Percentiles rank a stretch among this genome's conserved stretches.
phyloP scores from a whole-genome alignment of 2,113 vertebrate genomes.

The Aleadryas rufinucha region DNA sequence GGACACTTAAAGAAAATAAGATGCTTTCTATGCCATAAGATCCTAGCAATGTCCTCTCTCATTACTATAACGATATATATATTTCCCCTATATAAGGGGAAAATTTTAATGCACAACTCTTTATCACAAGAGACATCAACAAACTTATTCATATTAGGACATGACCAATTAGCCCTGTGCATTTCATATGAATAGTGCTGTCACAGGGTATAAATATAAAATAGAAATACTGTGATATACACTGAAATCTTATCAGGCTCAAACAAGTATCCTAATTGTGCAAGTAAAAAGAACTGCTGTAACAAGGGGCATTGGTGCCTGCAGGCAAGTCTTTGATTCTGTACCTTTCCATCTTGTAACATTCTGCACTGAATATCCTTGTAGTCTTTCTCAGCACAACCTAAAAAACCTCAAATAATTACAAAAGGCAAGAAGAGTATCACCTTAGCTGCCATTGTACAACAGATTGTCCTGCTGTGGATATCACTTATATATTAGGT shows the following conservation, averaged over 20 bases:
- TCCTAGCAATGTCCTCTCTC: not conserved
- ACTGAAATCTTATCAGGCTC: slow-evolving; percentile 43
- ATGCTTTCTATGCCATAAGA: not conserved
- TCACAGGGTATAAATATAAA: slow-evolving; percentile 55
- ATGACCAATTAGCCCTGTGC: slow-evolving; percentile 24
- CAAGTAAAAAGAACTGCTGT: slow-evolving; percentile 29
- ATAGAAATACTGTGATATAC: slow-evolving; percentile 36
- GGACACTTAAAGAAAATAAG: not conserved
- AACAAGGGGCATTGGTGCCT: slow-evolving; percentile 52
- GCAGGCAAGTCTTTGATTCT: slow-evolving; percentile 67
- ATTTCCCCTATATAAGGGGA: not conserved
- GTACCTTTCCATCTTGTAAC: slow-evolving; percentile 42
- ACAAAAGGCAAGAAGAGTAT: slow-evolving; percentile 18
- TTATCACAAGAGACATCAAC: slow-evolving; percentile 33
- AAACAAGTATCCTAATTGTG: slow-evolving; percentile 56
- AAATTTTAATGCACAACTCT: slow-evolving; percentile 7
- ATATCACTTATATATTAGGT: not conserved
- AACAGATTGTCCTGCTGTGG: not conserved
- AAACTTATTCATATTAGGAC: slow-evolving; percentile 5
- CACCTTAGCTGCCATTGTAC: not conserved
- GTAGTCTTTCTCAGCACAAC: slow-evolving; percentile 35
- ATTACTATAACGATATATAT: not conserved
- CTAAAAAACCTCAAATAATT: slow-evolving; percentile 60
- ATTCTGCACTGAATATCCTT: slow-evolving; percentile 34
- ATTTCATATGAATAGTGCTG: slow-evolving; percentile 20